Base-by-base conservation (phyloP, 1,140 invertebrate genomes). In the Sminthurinus signatus region DNA sequence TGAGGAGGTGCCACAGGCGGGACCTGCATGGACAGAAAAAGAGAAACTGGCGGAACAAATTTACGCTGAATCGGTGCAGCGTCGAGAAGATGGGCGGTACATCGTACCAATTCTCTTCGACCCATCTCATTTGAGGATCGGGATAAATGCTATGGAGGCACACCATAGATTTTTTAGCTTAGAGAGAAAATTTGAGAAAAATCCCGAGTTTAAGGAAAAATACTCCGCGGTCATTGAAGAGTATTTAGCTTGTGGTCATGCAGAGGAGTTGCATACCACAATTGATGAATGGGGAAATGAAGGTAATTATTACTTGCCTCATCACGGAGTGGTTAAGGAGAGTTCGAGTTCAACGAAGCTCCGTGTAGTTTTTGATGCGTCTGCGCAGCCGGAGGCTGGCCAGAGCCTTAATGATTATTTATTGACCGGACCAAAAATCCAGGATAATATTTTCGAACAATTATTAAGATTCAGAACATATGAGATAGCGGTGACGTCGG, bases 401-500 rank as follows among this genome's bases (percentile, higher is more conserved):
- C 21, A 44, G 2, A 59, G 55, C 2, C 52, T 64, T 1, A 64
- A 64, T 29, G 42, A 64, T 1, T 67, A 73, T 15, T 65, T 75
- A 17, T 51, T 73, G 32, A 56, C 70, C 15, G 78, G 73, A n/a
- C 75, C 60, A 72, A 73, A 36, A 71, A 58, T 72, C 68, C 75
- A 71, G 65, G 74, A 57, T 51, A 75, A 80, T 59, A 44, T 80
- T 25, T 65, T 75, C 39, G 65, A 65, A 39, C 71, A 78, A 36
- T 39, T 80, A n/a, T 61, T 79, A 28, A 70, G 77, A 56, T 79
- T 77, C 72, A 55, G 79, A 57, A 62, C 65, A 50, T 71, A 76
- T 64, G 62, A 52, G 25, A 61, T 74, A 42, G 75, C 73, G 23
- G 64, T 81, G 1, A 64, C 70, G 15, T 67, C 69, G 21, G 73